Conservation (phyloP, 2,113 vertebrate genomes). For the Emydocephalus ijimae region DNA sequence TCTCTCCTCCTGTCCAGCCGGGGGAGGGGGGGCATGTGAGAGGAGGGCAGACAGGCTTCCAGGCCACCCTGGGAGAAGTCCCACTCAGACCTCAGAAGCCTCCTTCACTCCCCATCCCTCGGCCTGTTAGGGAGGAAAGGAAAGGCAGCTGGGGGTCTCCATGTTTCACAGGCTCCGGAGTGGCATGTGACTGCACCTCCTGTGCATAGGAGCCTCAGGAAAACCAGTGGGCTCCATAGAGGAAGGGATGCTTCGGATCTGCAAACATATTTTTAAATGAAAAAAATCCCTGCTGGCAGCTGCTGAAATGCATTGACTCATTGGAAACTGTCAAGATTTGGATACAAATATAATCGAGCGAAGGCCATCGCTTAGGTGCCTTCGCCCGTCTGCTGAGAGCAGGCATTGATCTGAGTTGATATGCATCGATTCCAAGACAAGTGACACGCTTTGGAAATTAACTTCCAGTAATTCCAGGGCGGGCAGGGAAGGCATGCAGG, state of each 20-base stretch:
- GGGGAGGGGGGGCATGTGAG: not conserved
- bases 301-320: conserved; percentile 61
- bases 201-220: conserved; percentile 46
- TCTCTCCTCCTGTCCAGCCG: not conserved
- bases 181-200: not conserved
- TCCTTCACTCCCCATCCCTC: not conserved
- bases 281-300: conserved; percentile 55
- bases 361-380: conserved; percentile 57
- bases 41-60: not conserved
- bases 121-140: not conserved
- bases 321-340: conserved; percentile 61
- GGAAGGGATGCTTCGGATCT: conserved; percentile 44
- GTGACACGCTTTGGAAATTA: conserved; percentile 73
- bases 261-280: conserved; percentile 47
- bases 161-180: conserved; percentile 20
- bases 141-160: not conserved
- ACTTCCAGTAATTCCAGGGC: conserved; percentile 67
- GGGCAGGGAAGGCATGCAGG: conserved; percentile 31
- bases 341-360: conserved; percentile 48
- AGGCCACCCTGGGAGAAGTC: not conserved
- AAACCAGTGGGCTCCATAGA: conserved; percentile 3
- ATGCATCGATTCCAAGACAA: conserved; percentile 74
- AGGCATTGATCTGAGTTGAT: conserved; percentile 74
- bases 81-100: not conserved
- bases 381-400: conserved; percentile 64